phyloP scores from a whole-genome alignment of 1,140 invertebrate species.

The Anoplolepis gracilipes region DNA sequence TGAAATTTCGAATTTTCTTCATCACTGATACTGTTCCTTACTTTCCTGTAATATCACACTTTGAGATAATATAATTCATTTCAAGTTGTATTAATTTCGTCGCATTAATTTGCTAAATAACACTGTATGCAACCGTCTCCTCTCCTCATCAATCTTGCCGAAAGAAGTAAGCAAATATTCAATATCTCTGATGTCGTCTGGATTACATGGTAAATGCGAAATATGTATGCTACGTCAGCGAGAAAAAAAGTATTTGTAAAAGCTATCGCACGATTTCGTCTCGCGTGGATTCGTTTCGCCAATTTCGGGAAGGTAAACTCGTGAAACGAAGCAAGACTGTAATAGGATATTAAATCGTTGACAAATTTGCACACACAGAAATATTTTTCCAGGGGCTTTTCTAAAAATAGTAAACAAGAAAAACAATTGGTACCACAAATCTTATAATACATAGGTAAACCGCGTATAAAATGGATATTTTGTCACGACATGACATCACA shows the following conservation, averaged over 20 bases:
- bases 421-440: background rate
- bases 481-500: too few species aligned
- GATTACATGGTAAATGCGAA: conserved; percentile 16
- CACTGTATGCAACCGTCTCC: background rate
- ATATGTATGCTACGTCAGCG: conserved; percentile 1
- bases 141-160: background rate
- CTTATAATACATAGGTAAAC: background rate
- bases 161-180: conserved; percentile 2
- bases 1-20: conserved; percentile 7
- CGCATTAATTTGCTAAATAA: background rate
- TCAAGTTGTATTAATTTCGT: background rate
- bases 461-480: background rate
- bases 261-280: background rate
- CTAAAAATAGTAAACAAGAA: background rate
- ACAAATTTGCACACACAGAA: background rate
- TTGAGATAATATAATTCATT: background rate
- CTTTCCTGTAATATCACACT: background rate
- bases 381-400: background rate
- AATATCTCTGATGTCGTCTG: background rate
- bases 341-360: conserved; percentile 25
- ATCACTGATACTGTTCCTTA: background rate
- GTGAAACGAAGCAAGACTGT: background rate
- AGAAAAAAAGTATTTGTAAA: conserved; percentile 8
- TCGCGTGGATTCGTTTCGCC: background rate
- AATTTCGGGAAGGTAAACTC: conserved; percentile 2